A percentile compares a stretch with the other conserved stretches of the same genome.
These are phyloP conservation scores for Mystacornis crossleyi DNA, from an alignment of 2,113 vertebrate species.

Conservation along the genomic window DNA sequence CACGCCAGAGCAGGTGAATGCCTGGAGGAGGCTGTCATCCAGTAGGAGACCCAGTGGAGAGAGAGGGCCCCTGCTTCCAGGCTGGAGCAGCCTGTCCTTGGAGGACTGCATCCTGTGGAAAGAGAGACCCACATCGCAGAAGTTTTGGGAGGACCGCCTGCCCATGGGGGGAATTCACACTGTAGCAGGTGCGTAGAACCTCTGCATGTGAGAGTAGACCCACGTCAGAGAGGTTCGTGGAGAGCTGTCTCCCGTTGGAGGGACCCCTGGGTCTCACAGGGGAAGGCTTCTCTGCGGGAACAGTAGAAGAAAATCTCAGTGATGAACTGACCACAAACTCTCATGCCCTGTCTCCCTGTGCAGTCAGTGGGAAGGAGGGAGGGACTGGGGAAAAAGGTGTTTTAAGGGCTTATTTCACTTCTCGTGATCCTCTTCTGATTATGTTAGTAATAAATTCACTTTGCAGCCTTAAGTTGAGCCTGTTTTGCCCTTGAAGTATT, in stretches of 20 bases:
- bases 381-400: background rate
- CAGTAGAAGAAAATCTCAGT: fast-evolving
- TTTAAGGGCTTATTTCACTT: background rate
- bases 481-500: background rate
- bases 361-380: background rate
- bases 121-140: background rate
- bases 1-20: fast-evolving
- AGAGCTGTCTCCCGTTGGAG: background rate
- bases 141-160: background rate
- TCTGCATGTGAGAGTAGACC: background rate
- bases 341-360: background rate
- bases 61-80: too few relatives aligned
- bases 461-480: background rate
- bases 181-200: background rate
- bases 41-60: background rate
- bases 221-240: fast-evolving
- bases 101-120: too few relatives aligned
- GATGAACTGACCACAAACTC: background rate
- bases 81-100: too few relatives aligned
- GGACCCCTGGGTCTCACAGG: background rate
- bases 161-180: background rate
- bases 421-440: background rate
- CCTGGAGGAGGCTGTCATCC: background rate
- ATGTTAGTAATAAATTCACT: background rate
- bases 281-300: background rate